Conservation (phyloP, 2,797 vertebrate genomes). For the Arrhamphus sclerolepis region DNA sequence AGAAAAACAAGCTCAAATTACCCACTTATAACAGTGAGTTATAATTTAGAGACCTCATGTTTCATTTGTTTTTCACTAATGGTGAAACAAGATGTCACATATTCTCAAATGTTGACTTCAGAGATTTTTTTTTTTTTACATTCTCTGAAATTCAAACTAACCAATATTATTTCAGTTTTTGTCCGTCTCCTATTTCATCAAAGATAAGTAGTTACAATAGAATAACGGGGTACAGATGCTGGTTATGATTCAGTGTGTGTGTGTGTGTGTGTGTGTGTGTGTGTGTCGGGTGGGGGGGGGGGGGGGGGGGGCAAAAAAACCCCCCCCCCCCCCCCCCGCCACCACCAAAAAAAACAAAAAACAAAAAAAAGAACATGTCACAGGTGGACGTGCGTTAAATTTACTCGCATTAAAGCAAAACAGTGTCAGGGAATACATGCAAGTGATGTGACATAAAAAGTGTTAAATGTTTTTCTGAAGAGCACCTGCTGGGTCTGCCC, state of each 20-base stretch:
- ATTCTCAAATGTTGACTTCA: constrained; percentile 12
- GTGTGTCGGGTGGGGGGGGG: too few relatives aligned
- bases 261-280: too few relatives aligned
- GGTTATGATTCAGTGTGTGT: constrained; percentile 11
- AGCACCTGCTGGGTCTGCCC: too few relatives aligned
- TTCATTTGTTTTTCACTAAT: constrained; percentile 15
- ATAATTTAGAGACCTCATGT: constrained; percentile 8
- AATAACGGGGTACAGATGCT: constrained; percentile 4
- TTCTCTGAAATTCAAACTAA: constrained; percentile 17
- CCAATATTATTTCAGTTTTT: neutral
- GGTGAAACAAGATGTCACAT: constrained; percentile 3
- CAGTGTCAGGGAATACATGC: too few relatives aligned
- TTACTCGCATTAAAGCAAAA: too few relatives aligned
- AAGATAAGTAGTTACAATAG: neutral
- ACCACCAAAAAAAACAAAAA: too few relatives aligned
- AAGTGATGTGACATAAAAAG: too few relatives aligned
- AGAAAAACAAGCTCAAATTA: constrained; percentile 20
- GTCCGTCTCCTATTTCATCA: neutral
- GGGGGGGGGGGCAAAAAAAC: too few relatives aligned
- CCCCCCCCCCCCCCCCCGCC: too few relatives aligned
- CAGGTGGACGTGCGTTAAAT: too few relatives aligned
- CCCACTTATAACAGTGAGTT: constrained; percentile 21
- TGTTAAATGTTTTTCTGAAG: too few relatives aligned
- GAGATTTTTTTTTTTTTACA: constrained; percentile 3
- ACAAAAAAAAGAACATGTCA: too few relatives aligned